Base-by-base conservation (phyloP, 2,113 vertebrate genomes). In the Phylloscopus trochiloides region DNA sequence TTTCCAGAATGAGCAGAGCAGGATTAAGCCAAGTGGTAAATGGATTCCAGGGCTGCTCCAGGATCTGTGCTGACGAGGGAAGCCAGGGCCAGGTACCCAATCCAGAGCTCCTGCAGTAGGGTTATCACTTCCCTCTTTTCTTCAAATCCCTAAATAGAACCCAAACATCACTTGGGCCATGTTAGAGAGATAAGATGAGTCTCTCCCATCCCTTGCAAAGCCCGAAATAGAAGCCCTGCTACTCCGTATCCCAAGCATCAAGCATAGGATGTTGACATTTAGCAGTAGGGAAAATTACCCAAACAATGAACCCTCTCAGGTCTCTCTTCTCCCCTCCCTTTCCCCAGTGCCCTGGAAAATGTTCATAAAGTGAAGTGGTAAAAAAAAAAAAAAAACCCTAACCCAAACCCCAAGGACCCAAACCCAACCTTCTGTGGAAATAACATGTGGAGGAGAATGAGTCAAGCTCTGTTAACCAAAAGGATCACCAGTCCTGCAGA, bases 21-120 rank as follows among this genome's bases (percentile, higher is more conserved):
- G 96, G 96, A 96, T 96, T 97, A 97, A 92, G 90, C 90, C 93
- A 96, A 96, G 92, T 88, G 82, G 90, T 51, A 57, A 96, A 94
- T 72, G 90, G 93, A 97, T 88, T 93, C 93, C 93, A 90, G 82
- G 88, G 79, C 76, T 91, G 90, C 42, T 93, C 55, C 76, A 65
- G 82, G 91, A 92, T 57, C 79, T 82, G 54, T 86, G 86, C 34
- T 78, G 65, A 92, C 0, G 55, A 81, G 74, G 94, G 92, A 91
- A 97, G 88, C 67, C 76, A 72, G 66, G 79, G 75, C 65, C 79
- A 88, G 72, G 92, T 94, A 92, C 89, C 88, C 77, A 95, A 92
- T 89, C 13, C 36, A 0, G 71, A 94, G 89, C 86, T 74, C 7
- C 6, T 50, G 52, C 0, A 1, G 36, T 1, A 9, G 68, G 54